Percentiles rank a stretch among this genome's conserved stretches.
phyloP scores from a whole-genome alignment of 2,797 vertebrate species.

The Oreochromis grahami region DNA sequence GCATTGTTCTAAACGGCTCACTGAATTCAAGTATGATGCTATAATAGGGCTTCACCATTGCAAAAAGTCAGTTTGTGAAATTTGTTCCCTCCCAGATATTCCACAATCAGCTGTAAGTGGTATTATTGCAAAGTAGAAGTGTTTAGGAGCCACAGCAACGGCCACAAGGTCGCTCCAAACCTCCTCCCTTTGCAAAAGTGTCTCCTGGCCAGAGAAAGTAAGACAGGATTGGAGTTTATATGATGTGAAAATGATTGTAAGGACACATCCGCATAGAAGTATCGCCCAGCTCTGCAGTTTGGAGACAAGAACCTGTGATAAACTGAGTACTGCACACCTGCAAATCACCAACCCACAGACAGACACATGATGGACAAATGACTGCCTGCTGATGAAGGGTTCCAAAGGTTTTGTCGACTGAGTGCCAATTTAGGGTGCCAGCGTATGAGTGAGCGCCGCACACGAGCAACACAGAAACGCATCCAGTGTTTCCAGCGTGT shows the following conservation, averaged over 20 bases:
- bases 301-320: not conserved
- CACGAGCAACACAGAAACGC: not conserved
- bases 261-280: not conserved
- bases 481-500: not conserved
- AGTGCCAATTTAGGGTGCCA: not conserved
- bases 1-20: not conserved
- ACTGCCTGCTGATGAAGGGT: not conserved
- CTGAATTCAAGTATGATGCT: not conserved
- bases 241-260: not conserved
- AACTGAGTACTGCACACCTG: not conserved
- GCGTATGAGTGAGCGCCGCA: not conserved
- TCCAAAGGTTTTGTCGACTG: not conserved
- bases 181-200: not conserved
- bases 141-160: not conserved
- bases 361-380: not conserved
- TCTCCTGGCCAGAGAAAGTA: not conserved
- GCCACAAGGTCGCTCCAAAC: not conserved
- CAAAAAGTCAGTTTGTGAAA: not conserved
- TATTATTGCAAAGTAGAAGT: fast-evolving
- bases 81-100: not conserved
- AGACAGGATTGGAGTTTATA: not conserved
- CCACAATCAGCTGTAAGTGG: not conserved
- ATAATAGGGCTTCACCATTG: not conserved
- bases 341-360: not conserved
- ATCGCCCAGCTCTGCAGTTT: not conserved